phyloP scores from a whole-genome alignment of 2,797 vertebrate species.

The Pipistrellus kuhlii region DNA sequence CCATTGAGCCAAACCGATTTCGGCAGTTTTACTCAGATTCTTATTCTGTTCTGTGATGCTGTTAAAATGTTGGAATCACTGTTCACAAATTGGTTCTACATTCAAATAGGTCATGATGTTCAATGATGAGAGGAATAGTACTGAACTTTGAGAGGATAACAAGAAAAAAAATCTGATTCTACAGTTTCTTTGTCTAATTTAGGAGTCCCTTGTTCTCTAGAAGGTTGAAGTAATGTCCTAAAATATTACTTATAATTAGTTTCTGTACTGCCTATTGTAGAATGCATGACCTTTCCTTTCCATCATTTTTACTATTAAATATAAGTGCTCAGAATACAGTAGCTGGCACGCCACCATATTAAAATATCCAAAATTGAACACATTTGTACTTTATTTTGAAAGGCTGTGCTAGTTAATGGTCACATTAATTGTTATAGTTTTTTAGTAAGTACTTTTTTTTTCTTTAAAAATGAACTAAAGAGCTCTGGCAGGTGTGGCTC shows the following conservation, averaged over 20 bases:
- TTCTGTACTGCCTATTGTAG: background rate
- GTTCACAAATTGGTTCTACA: conserved; percentile 30
- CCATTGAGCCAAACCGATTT: too few relatives aligned
- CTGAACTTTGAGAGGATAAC: background rate
- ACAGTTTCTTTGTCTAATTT: conserved; percentile 10
- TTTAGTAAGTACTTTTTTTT: background rate
- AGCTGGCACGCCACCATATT: background rate
- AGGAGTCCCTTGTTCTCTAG: background rate
- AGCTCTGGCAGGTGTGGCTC: too few relatives aligned
- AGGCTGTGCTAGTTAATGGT: background rate
- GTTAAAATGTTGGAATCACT: background rate
- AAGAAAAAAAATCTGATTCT: background rate
- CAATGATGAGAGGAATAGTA: background rate
- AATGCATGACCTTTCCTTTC: background rate
- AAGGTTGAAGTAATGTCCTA: conserved; percentile 45
- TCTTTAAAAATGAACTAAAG: background rate
- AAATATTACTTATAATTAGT: conserved; percentile 59
- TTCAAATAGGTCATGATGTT: conserved; percentile 14
- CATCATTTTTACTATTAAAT: conserved; percentile 45
- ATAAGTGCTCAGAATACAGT: background rate
- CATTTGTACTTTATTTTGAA: background rate
- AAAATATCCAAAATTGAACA: conserved; percentile 40
- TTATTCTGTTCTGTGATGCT: background rate
- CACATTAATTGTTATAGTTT: background rate
- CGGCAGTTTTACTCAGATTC: background rate